Conservation (phyloP, 2,797 vertebrate genomes). For the Poecilia velifera region DNA sequence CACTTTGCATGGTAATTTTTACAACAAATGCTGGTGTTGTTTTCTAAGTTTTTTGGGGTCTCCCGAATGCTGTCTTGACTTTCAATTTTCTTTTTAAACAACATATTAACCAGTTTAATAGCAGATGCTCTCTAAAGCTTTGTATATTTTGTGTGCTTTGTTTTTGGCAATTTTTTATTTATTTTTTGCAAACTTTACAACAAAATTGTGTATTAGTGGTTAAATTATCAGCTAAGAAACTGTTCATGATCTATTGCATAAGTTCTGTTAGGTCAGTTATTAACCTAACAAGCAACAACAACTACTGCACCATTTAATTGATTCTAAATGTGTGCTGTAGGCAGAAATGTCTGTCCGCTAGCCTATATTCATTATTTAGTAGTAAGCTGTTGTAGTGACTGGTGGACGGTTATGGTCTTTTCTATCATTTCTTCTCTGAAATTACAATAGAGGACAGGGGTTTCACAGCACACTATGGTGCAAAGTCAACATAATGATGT, state of each 20-base stretch:
- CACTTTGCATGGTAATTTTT: constrained; percentile 3
- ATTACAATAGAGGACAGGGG: background rate
- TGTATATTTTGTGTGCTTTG: background rate
- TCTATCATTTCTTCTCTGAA: background rate
- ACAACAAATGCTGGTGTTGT: background rate
- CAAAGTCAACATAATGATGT: background rate
- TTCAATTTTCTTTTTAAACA: background rate
- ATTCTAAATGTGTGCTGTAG: background rate
- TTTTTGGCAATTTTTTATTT: background rate
- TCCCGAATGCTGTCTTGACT: background rate
- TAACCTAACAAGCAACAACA: background rate
- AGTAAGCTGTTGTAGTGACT: too few relatives aligned
- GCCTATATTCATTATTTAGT: background rate
- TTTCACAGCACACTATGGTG: background rate
- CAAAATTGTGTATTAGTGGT: background rate
- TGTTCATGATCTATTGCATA: background rate
- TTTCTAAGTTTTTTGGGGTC: background rate
- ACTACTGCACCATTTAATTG: background rate
- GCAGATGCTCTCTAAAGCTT: background rate
- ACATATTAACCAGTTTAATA: background rate
- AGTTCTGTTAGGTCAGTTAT: background rate
- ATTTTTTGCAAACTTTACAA: background rate
- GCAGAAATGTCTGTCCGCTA: background rate
- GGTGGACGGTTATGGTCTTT: background rate
- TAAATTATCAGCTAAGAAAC: background rate